phyloP scores from a whole-genome alignment of 2,888 invertebrate genomes.

The Coremacera marginata region DNA sequence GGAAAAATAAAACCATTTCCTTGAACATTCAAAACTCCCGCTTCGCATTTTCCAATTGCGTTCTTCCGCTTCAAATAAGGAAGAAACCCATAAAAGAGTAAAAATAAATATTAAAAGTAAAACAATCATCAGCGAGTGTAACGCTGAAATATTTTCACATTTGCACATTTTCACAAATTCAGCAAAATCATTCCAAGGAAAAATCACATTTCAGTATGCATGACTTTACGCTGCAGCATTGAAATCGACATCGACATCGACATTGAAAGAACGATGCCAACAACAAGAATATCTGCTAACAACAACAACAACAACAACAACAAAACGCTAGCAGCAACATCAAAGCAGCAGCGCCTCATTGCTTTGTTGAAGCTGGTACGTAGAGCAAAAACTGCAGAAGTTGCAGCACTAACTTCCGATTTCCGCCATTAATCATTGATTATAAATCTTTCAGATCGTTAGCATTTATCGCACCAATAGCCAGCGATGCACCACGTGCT shows the following conservation, averaged over 20 bases:
- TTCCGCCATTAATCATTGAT: constrained; percentile 46
- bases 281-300: neutral
- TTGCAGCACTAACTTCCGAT: constrained; percentile 34
- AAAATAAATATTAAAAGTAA: neutral
- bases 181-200: neutral
- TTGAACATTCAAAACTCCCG: constrained; percentile 18
- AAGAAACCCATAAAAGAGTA: neutral
- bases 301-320: neutral
- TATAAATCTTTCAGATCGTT: constrained; percentile 46
- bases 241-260: neutral
- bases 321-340: neutral
- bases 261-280: neutral
- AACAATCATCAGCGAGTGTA: neutral
- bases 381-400: neutral
- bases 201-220: constrained; percentile 17
- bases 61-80: constrained; percentile 18
- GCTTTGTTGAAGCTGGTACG: neutral
- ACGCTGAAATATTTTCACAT: constrained; percentile 3
- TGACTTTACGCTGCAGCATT: neutral
- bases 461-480: constrained; percentile 43
- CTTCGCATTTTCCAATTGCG: constrained; percentile 23
- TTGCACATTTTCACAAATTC: neutral
- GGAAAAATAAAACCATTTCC: constrained; percentile 11
- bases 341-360: neutral
- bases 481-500: constrained; percentile 5